These are phyloP conservation scores for Drosophila bocqueti DNA, from an alignment of 1,140 invertebrate species.

Conservation along the genomic window DNA sequence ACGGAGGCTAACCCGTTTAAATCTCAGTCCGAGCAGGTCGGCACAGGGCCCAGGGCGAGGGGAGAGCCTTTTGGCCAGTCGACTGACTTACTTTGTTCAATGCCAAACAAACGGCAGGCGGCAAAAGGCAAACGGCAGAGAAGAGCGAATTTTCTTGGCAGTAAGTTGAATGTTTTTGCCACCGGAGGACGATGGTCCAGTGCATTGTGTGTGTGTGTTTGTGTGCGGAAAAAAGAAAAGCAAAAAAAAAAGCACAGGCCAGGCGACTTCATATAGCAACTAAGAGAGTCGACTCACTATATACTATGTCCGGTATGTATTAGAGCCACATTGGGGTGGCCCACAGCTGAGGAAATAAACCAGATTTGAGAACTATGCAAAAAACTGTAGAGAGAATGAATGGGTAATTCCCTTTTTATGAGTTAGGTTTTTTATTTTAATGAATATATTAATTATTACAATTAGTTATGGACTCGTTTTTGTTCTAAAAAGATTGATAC, in stretches of 20 bases:
- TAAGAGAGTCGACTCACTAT: slow-evolving; percentile 24
- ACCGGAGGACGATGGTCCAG: slow-evolving; percentile 44
- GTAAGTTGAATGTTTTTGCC: slow-evolving; percentile 55
- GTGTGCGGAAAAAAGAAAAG: background rate
- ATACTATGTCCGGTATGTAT: slow-evolving; percentile 25
- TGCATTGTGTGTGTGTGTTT: slow-evolving; percentile 57
- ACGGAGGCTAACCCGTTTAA: slow-evolving; percentile 59
- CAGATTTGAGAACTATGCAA: background rate
- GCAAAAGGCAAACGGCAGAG: slow-evolving; percentile 1
- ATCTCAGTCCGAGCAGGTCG: slow-evolving; percentile 25
- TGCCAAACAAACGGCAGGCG: slow-evolving; percentile 40
- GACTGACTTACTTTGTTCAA: slow-evolving; percentile 70
- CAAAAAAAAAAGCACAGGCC: background rate
- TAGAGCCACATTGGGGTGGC: slow-evolving; percentile 12
- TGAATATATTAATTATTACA: no score
- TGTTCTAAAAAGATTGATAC: no score
- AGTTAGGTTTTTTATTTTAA: no score
- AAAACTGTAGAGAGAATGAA: no score
- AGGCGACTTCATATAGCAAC: slow-evolving; percentile 48
- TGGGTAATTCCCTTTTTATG: no score
- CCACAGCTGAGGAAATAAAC: background rate
- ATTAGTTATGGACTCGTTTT: no score
- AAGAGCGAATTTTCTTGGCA: slow-evolving; percentile 65
- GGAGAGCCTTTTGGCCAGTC: slow-evolving; percentile 42
- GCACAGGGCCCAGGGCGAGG: background rate